Evolutionary conservation across 1,140 invertebrate species (phyloP).

Genomic region (Nephila pilipes): DNA sequence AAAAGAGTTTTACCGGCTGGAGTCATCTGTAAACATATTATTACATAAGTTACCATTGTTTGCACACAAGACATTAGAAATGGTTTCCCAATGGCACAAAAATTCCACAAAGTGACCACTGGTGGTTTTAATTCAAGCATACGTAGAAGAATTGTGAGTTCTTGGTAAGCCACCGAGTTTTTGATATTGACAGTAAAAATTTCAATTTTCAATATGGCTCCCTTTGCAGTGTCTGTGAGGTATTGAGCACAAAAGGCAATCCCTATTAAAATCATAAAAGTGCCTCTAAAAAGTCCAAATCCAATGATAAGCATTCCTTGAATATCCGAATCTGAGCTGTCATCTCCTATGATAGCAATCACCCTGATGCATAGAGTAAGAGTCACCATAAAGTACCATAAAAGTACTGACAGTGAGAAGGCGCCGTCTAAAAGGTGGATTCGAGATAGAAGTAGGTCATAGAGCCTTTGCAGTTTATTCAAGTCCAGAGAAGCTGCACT

Average conservation of each 20-base stretch:
- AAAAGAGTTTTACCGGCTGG: conserved; percentile 4
- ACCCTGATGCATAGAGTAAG: conserved; percentile 39
- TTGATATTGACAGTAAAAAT: neutral
- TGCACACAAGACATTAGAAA: conserved; percentile 62
- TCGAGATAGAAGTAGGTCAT: neutral
- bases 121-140: conserved; percentile 31
- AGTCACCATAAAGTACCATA: conserved; percentile 63
- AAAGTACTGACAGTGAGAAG: conserved; percentile 40
- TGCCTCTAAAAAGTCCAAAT: conserved; percentile 52
- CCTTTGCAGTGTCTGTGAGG: neutral
- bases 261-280: conserved; percentile 21
- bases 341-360: conserved; percentile 53
- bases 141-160: neutral
- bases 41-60: conserved; percentile 59
- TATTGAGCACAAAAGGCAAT: conserved; percentile 48
- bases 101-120: conserved; percentile 45
- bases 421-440: conserved; percentile 15
- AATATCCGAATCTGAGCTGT: neutral
- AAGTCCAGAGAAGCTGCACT: neutral
- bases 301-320: conserved; percentile 50
- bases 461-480: conserved; percentile 2
- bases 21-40: conserved; percentile 55
- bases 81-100: conserved; percentile 37
- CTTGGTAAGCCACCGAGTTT: conserved; percentile 2
- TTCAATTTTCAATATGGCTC: neutral